A percentile compares a stretch with the other conserved stretches of the same genome.
These are phyloP conservation scores for Atta texana DNA, from an alignment of 1,140 invertebrate genomes.

Conservation along the genomic window DNA sequence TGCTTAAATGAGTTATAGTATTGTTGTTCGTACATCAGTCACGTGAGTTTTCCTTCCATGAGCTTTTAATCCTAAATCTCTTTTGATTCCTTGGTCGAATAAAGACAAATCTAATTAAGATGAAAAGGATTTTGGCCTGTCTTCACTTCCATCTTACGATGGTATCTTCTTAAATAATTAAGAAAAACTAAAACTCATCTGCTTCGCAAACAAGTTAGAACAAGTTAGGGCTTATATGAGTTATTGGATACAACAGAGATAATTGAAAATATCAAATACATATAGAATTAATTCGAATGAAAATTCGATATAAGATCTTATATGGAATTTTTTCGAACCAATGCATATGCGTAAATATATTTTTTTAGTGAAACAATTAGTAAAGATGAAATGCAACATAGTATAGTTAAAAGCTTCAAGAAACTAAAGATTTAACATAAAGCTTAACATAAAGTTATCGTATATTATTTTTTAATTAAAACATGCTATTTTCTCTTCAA, in stretches of 20 bases:
- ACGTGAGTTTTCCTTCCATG: not conserved
- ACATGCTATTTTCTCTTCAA: not conserved
- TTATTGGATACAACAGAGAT: not conserved
- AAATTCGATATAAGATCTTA: not conserved
- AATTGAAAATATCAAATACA: not conserved
- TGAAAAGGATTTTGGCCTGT: conserved; percentile 28
- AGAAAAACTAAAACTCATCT: conserved; percentile 5
- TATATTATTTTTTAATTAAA: not conserved
- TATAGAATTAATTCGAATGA: not conserved
- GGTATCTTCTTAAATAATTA: conserved; percentile 15
- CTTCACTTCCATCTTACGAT: not conserved
- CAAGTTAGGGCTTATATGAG: not conserved
- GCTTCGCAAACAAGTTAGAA: not conserved
- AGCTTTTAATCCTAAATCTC: conserved; percentile 11
- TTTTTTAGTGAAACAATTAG: too few relatives aligned
- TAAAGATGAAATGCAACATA: not conserved
- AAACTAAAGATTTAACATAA: too few relatives aligned
- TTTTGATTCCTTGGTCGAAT: not conserved
- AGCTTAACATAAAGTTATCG: not conserved
- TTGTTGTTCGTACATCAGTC: conserved; percentile 27
- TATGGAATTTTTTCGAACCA: too few relatives aligned
- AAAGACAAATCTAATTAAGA: conserved; percentile 27
- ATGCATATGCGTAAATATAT: too few relatives aligned
- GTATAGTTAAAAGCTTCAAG: not conserved
- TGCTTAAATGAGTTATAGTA: conserved; percentile 44